These are phyloP conservation scores for Tinea semifulvella DNA, from an alignment of 2,888 invertebrate species.

Conservation along the genomic window DNA sequence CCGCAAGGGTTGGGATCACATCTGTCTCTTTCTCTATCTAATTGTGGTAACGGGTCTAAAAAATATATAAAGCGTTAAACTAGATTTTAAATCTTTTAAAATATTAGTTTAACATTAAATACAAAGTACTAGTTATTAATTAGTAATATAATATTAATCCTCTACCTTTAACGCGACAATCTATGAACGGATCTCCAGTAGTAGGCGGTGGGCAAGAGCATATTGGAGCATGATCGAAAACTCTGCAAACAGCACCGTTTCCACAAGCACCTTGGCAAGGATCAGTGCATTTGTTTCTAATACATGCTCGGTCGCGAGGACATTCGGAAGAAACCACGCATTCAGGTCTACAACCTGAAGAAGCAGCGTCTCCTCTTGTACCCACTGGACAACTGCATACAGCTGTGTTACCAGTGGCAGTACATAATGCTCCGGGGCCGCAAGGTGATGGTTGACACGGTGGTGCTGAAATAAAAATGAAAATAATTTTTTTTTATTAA, in stretches of 20 bases:
- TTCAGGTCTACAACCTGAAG: slow-evolving; percentile 83
- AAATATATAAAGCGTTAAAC: slow-evolving; percentile 19
- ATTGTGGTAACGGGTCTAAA: slow-evolving; percentile 35
- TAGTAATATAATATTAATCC: too few relatives aligned
- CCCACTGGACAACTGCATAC: slow-evolving; percentile 80
- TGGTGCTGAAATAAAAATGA: slow-evolving; percentile 52
- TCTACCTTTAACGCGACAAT: slow-evolving; percentile 62
- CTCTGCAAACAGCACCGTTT: slow-evolving; percentile 76
- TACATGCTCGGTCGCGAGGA: slow-evolving; percentile 77
- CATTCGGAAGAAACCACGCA: slow-evolving; percentile 87
- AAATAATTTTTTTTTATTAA: too few relatives aligned
- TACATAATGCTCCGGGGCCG: slow-evolving; percentile 80
- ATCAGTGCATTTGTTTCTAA: slow-evolving; percentile 80
- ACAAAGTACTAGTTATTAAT: too few relatives aligned
- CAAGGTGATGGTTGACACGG: slow-evolving; percentile 79
- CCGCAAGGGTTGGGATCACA: slow-evolving; percentile 79
- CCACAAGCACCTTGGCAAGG: slow-evolving; percentile 87
- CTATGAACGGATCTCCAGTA: slow-evolving; percentile 84
- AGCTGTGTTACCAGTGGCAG: slow-evolving; percentile 63
- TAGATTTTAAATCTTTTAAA: too few relatives aligned
- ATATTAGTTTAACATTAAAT: too few relatives aligned
- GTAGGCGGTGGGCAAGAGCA: slow-evolving; percentile 79
- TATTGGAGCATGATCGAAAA: slow-evolving; percentile 67
- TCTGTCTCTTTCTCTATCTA: too few relatives aligned
- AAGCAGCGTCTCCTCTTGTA: slow-evolving; percentile 77